Base-by-base conservation (phyloP, 2,113 vertebrate species). In the Brachyistius frenatus region DNA sequence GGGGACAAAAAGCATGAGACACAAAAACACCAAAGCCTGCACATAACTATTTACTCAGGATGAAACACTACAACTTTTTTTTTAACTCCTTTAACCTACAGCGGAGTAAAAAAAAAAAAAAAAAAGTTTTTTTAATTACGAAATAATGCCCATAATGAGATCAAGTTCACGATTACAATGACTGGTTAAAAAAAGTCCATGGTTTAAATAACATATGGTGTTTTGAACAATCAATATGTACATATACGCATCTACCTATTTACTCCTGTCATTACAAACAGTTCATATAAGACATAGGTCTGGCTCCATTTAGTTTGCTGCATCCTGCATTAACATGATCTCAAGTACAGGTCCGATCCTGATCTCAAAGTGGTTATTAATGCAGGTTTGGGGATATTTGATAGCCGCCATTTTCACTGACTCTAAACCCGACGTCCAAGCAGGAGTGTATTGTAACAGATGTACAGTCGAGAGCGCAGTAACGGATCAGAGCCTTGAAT, bases 161-260 rank as follows among this genome's bases (percentile, higher is more conserved):
- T 37, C 60, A 39, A 39, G 31, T 52, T 73, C 2, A 39, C n/a
- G 3, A 65, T 32, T 41, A 47, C 52, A 13, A 80, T n/a, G 23
- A 39, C 39, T 46, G 2, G 57, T 53, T 47, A 31, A 50, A 32
- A 62, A 64, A 70, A 44, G 16, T 47, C 23, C 35, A 57, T 39
- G 62, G 41, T 77, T 76, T 75, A 39, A 72, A 85, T 81, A 76
- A 44, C 47, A 76, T 36, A 66, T 39, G 41, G 60, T 37, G 69
- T 78, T 68, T 64, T 44, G 37, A 57, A 11, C 30, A 67, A 32
- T 75, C 9, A 55, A 1, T 61, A 67, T n/a, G 11, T 56, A 79
- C 39, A 78, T 11, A 44, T 41, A 41, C 31, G 44, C 31, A 37
- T 13, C 23, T 23, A 23, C 15, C 16, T 62, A 36, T 30, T 30